A percentile compares a stretch with the other conserved stretches of the same genome.
Evolutionary conservation across 1,140 invertebrate genomes (phyloP).

Genomic region (Dreissena rostriformis): DNA sequence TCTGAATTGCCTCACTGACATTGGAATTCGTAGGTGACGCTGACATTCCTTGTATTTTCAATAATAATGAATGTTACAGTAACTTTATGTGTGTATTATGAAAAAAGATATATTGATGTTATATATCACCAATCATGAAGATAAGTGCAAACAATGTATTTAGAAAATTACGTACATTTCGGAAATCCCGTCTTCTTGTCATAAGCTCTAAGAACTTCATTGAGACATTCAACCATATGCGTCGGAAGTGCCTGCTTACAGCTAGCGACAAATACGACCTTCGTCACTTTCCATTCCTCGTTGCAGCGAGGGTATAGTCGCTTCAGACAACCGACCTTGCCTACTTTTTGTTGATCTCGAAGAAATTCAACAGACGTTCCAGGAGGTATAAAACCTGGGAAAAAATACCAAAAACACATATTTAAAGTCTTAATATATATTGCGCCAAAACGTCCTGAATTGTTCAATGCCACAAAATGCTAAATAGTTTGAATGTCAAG

Average conservation of each 20-base stretch:
- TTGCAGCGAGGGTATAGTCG: not conserved
- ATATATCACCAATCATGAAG: too few species aligned
- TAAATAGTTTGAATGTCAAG: not conserved
- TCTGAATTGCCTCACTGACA: too few species aligned
- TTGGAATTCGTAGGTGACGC: too few species aligned
- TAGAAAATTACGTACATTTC: not conserved
- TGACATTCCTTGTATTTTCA: too few species aligned
- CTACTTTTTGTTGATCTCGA: conserved; percentile 5
- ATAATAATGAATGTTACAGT: too few species aligned
- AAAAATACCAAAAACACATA: not conserved
- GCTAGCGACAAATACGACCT: conserved; percentile 33
- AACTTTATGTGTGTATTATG: too few species aligned
- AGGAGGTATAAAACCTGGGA: conserved; percentile 16
- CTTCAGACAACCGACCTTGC: conserved; percentile 11
- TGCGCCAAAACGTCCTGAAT: not conserved
- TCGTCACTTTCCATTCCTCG: not conserved
- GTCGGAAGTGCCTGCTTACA: not conserved
- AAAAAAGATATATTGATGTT: too few species aligned
- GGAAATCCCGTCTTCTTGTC: not conserved
- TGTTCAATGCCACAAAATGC: not conserved
- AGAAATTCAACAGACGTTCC: conserved; percentile 1
- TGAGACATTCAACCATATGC: conserved; percentile 14
- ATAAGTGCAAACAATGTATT: too few species aligned
- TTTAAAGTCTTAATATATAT: not conserved
- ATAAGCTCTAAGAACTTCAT: not conserved